Base-by-base conservation (phyloP, 2,113 vertebrate species). In the Poecilia latipinna region DNA sequence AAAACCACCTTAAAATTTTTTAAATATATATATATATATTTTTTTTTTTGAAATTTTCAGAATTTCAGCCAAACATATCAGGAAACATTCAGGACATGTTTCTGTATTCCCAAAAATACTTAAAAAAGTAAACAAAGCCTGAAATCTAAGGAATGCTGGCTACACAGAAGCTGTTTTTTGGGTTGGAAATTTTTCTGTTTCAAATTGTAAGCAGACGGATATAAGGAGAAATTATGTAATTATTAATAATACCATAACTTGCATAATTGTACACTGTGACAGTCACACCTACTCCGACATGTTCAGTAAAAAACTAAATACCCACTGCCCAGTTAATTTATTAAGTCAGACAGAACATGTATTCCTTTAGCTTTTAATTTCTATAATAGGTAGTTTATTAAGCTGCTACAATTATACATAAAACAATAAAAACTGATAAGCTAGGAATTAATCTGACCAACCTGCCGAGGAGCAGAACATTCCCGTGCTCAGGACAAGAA, bases 401-500 rank as follows among this genome's bases (percentile, higher is more conserved):
- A 66, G n/a, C 4, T 26, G 24, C 1, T 13, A 12, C 0, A 39
- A n/a, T 42, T 42, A 42, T 42, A 5, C 6, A 37, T 22, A 2
- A 35, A 57, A 60, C 12, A 11, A 66, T 22, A 42, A 17, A 13
- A 28, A 22, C 22, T 15, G 2, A 19, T 28, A 1, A 57, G 57
- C 17, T 12, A 1, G 6, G 19, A 57, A 19, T 57, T n/a, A 83
- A 62, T 66, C 12, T 10, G 19, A 91, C 94, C 81, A 80, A 99
- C 98, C 98, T 89, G 98, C 96, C 29, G 97, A 96, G 1, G 97
- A 98, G 88, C 95, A 97, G 91, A 98, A 99, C 98, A 99, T 99
- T 74, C 98, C 98, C 0, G 97, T 97, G 87, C 98, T 97, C 84
- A 99, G 92, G 60, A 99, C 96, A 0, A 99, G 93, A 90, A 99